phyloP scores from a whole-genome alignment of 2,797 vertebrate species.

The Hapalemur alaotrensis region DNA sequence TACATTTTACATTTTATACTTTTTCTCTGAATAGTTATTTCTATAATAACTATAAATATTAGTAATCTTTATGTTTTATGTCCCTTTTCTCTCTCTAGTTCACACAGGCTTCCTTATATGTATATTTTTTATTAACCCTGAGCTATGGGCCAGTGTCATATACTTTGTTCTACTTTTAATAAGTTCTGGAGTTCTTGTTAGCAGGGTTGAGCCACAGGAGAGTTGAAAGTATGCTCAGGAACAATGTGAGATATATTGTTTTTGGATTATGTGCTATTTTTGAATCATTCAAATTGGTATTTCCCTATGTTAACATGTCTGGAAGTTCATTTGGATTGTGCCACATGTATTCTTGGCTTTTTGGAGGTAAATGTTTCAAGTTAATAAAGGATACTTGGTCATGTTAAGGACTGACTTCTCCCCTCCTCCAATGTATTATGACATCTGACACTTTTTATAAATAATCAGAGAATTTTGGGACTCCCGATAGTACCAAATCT shows the following conservation, averaged over 20 bases:
- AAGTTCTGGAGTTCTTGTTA: not conserved
- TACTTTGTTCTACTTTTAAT: not conserved
- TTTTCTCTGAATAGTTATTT: not conserved
- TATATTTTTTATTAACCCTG: not conserved
- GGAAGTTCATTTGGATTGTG: not conserved
- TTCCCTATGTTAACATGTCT: not conserved
- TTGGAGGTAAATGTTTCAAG: not conserved
- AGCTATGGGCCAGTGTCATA: not conserved
- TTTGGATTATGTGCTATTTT: not conserved
- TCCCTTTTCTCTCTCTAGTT: not conserved
- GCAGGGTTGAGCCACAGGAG: not conserved
- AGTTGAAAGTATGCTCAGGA: not conserved
- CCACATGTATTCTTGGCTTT: not conserved
- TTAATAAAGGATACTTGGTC: constrained; percentile 13
- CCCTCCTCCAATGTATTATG: not conserved
- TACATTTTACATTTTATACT: not conserved
- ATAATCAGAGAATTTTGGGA: not conserved
- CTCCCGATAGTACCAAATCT: not conserved
- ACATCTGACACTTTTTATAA: constrained; percentile 5
- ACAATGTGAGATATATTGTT: not conserved
- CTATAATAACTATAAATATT: not conserved
- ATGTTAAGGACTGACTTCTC: not conserved
- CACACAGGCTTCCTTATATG: not conserved
- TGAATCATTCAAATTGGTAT: not conserved
- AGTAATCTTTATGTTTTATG: not conserved